phyloP scores from a whole-genome alignment of 2,888 invertebrate species.

The Machimus rusticus region DNA sequence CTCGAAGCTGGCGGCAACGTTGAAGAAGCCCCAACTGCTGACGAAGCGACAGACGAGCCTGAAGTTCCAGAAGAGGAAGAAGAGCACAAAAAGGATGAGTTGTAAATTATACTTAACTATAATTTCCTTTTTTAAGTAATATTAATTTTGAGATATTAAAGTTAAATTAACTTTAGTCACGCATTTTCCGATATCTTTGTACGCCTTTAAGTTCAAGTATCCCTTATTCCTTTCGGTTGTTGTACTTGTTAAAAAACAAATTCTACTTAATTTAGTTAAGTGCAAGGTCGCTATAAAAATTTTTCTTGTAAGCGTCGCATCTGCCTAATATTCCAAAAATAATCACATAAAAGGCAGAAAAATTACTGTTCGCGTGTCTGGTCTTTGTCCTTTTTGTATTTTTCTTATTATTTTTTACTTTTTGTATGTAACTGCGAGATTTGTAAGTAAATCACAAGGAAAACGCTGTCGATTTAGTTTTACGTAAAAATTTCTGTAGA shows the following conservation, averaged over 20 bases:
- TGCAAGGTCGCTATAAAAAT: not conserved
- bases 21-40: constrained; percentile 62
- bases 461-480: not conserved
- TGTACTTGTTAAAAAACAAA: constrained; percentile 4
- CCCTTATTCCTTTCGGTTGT: not conserved
- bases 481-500: constrained; percentile 23
- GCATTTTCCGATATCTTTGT: constrained; percentile 5
- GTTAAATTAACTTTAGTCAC: constrained; percentile 18
- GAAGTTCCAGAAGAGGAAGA: constrained; percentile 53
- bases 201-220: not conserved
- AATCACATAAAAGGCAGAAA: not conserved
- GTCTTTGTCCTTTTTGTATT: not conserved
- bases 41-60: constrained; percentile 49
- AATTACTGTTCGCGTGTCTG: not conserved
- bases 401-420: not conserved
- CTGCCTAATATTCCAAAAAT: not conserved
- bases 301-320: not conserved
- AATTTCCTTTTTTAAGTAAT: constrained; percentile 21
- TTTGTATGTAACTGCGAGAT: not conserved
- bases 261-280: not conserved
- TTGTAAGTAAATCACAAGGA: not conserved
- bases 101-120: constrained; percentile 55
- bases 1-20: constrained; percentile 89
- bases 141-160: constrained; percentile 17
- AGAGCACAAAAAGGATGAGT: constrained; percentile 62